These are phyloP conservation scores for Stenolophus ochropezus DNA, from an alignment of 2,888 invertebrate species.

Conservation along the genomic window DNA sequence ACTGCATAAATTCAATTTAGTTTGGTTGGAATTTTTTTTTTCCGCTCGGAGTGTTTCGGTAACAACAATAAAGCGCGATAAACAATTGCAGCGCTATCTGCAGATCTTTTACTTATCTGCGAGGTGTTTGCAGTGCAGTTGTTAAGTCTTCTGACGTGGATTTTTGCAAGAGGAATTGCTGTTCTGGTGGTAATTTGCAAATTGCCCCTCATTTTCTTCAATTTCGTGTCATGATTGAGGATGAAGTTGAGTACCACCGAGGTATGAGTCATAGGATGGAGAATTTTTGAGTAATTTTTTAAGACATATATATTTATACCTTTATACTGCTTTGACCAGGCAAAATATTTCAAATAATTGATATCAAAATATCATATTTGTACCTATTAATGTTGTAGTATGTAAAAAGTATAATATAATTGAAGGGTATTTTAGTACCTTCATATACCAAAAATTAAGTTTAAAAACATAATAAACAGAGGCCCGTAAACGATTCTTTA, in stretches of 20 bases:
- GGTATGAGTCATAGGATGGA: not conserved
- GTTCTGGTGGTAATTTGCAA: constrained; percentile 6
- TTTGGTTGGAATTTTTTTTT: not conserved
- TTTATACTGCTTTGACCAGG: too few species aligned
- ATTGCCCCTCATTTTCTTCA: constrained; percentile 14
- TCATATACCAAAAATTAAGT: too few species aligned
- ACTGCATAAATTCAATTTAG: constrained; percentile 32
- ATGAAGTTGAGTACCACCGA: not conserved
- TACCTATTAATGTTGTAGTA: too few species aligned
- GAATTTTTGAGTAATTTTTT: not conserved
- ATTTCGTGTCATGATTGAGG: not conserved
- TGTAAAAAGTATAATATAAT: too few species aligned
- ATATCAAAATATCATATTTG: too few species aligned
- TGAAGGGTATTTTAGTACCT: too few species aligned
- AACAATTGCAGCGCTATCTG: not conserved
- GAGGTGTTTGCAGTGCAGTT: not conserved
- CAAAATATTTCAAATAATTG: too few species aligned
- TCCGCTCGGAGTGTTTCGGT: not conserved
- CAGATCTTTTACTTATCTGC: not conserved
- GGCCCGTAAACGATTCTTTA: too few species aligned
- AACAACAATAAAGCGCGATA: not conserved
- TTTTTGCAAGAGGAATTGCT: not conserved
- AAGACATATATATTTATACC: not conserved
- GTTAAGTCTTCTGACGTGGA: not conserved
- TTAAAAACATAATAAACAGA: too few species aligned